A percentile compares a stretch with the other conserved stretches of the same genome.
These are phyloP conservation scores for Tinea pellionella DNA, from an alignment of 2,888 invertebrate species.

Conservation along the genomic window DNA sequence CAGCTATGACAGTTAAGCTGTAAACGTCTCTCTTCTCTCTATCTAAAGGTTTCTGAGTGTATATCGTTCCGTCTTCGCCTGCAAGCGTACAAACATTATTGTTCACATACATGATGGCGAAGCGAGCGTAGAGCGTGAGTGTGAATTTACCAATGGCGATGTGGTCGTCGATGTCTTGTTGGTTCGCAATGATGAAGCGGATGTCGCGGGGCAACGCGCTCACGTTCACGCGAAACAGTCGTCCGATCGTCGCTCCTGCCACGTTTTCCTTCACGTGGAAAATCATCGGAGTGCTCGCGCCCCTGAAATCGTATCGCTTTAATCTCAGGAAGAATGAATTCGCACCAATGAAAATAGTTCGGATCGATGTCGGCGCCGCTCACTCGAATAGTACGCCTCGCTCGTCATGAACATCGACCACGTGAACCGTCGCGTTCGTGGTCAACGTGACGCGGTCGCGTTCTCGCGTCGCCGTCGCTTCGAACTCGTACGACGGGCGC, in stretches of 20 bases:
- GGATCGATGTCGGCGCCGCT: too few relatives aligned
- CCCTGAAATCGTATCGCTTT: conserved; percentile 52
- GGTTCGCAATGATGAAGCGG: conserved; percentile 83
- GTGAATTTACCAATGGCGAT: conserved; percentile 74
- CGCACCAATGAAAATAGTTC: too few relatives aligned
- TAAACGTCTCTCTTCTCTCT: conserved; percentile 80
- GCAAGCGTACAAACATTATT: conserved; percentile 18
- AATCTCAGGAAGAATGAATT: too few relatives aligned
- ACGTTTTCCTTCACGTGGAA: conserved; percentile 83
- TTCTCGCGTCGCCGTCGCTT: conserved; percentile 80
- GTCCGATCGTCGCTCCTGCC: conserved; percentile 79
- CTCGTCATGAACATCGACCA: conserved; percentile 81
- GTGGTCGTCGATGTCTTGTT: conserved; percentile 82
- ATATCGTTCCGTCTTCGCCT: conserved; percentile 81
- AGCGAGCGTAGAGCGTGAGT: neutral
- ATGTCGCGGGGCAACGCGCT: conserved; percentile 55
- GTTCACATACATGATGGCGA: neutral
- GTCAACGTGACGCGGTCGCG: conserved; percentile 73
- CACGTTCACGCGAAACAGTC: conserved; percentile 72
- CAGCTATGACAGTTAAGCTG: conserved; percentile 82
- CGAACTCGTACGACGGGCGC: conserved; percentile 79
- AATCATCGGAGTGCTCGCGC: conserved; percentile 76
- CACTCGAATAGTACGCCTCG: conserved; percentile 74
- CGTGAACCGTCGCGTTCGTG: conserved; percentile 86
- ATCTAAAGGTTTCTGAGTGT: conserved; percentile 80